phyloP scores from a whole-genome alignment of 1,140 invertebrate genomes.

The Solenopsis fugax region DNA sequence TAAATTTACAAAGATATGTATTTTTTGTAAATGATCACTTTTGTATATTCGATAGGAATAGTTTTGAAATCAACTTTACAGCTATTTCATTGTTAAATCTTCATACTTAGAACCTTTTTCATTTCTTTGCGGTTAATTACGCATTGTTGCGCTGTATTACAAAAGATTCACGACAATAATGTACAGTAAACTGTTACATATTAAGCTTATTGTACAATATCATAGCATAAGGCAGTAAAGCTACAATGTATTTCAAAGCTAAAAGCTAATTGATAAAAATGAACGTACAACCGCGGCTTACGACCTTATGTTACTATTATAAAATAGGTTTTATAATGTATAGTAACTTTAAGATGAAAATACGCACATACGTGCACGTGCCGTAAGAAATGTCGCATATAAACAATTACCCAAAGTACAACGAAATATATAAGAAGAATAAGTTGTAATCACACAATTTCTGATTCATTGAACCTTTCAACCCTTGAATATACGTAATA shows the following conservation, averaged over 20 bases:
- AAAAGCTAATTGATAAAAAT: too few species aligned
- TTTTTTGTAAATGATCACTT: neutral
- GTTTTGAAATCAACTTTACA: neutral
- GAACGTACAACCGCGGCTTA: too few species aligned
- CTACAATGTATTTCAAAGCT: too few species aligned
- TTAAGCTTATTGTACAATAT: too few species aligned
- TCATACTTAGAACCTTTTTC: too few species aligned
- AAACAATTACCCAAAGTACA: slow-evolving; percentile 27
- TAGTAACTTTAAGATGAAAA: slow-evolving; percentile 8
- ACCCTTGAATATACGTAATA: neutral
- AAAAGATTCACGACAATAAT: neutral
- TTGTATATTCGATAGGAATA: neutral
- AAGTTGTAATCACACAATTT: neutral
- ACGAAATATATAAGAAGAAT: neutral
- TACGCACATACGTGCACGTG: neutral
- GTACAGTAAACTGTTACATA: too few species aligned
- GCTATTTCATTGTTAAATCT: neutral
- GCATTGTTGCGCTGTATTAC: slow-evolving; percentile 17
- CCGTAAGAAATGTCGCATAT: slow-evolving; percentile 15
- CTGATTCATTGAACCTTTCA: neutral
- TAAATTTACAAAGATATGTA: neutral
- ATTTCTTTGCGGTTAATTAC: neutral
- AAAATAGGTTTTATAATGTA: neutral
- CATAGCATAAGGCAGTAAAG: too few species aligned
- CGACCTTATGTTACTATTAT: too few species aligned